Conservation (phyloP, 2,888 invertebrate species). For the Willowsia nigromaculata region DNA sequence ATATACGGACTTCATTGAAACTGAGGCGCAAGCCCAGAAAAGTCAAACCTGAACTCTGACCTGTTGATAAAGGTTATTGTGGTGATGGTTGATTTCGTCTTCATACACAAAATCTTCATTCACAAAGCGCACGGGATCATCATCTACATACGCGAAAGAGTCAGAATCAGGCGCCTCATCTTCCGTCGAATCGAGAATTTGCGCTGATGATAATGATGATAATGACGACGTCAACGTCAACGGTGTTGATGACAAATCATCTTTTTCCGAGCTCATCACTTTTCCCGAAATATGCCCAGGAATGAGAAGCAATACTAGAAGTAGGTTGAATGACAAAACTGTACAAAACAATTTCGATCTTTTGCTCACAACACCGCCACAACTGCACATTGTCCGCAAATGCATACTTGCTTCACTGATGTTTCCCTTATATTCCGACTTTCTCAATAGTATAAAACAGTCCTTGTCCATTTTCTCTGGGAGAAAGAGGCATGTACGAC, state of each 20-base stretch:
- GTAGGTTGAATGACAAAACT: conserved; percentile 29
- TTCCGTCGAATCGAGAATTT: conserved; percentile 68
- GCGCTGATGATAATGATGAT: conserved; percentile 55
- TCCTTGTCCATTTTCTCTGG: conserved; percentile 10
- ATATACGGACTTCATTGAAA: conserved; percentile 16
- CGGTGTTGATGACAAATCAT: conserved; percentile 32
- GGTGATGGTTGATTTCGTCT: conserved; percentile 64
- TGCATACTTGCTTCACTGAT: conserved; percentile 32
- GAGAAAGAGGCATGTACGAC: neutral
- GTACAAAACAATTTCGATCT: conserved; percentile 44
- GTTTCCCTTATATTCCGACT: neutral
- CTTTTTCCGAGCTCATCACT: conserved; percentile 60
- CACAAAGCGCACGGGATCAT: conserved; percentile 73
- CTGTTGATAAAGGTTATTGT: conserved; percentile 64
- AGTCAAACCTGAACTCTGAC: conserved; percentile 57
- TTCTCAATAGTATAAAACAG: neutral
- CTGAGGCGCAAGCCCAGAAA: conserved; percentile 38
- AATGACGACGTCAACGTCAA: neutral
- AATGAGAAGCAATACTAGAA: conserved; percentile 49
- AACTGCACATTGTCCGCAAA: conserved; percentile 36
- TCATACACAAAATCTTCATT: conserved; percentile 73
- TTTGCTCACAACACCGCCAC: conserved; percentile 42
- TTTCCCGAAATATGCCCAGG: conserved; percentile 59
- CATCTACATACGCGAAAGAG: conserved; percentile 66
- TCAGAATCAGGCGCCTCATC: conserved; percentile 64